Conservation (phyloP, 2,888 invertebrate species). For the Aricia artaxerxes region DNA sequence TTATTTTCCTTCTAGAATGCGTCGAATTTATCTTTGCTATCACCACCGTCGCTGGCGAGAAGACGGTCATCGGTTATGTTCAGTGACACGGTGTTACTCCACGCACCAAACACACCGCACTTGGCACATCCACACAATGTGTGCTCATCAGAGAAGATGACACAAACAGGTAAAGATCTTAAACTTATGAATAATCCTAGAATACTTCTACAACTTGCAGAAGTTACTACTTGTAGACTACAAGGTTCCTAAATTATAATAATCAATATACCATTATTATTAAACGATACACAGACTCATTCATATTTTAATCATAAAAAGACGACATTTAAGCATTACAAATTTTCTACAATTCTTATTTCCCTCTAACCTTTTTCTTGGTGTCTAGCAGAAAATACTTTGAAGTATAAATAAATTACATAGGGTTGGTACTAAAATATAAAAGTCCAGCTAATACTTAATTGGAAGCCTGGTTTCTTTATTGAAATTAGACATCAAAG, state of each 20-base stretch:
- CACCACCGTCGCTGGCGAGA: conserved; percentile 86
- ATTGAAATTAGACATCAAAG: background rate
- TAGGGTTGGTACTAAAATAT: background rate
- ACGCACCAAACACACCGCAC: conserved; percentile 68
- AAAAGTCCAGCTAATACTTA: background rate
- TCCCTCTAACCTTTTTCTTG: background rate
- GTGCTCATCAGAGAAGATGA: conserved; percentile 93
- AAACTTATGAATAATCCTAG: background rate
- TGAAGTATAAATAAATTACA: background rate
- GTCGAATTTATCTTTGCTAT: conserved; percentile 84
- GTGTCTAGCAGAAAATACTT: background rate
- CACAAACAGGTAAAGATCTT: conserved; percentile 84
- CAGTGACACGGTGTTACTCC: conserved; percentile 90
- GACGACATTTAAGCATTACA: background rate
- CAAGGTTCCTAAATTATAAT: background rate
- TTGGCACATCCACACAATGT: conserved; percentile 74
- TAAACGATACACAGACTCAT: background rate
- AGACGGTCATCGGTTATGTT: conserved; percentile 94
- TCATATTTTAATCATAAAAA: background rate
- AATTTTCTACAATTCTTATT: background rate
- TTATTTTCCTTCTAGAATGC: conserved; percentile 72
- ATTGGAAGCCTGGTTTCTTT: background rate
- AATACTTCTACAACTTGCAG: background rate
- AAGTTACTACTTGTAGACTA: background rate
- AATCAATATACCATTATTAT: background rate